phyloP scores from a whole-genome alignment of 2,888 invertebrate species.

The Dendrolimus pini region DNA sequence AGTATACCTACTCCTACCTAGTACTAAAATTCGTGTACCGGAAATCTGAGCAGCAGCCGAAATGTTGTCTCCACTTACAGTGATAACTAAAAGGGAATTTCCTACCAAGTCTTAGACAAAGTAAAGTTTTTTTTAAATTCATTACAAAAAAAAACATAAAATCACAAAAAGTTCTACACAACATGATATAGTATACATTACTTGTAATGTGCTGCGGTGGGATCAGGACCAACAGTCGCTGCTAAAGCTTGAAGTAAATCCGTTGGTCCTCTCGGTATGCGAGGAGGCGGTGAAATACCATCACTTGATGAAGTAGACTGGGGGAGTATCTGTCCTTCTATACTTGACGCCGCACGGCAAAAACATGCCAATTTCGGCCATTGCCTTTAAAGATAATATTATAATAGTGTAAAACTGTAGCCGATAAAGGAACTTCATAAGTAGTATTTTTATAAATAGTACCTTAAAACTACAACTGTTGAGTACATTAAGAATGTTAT shows the following conservation, averaged over 20 bases:
- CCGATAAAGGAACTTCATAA: constrained; percentile 3
- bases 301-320: constrained; percentile 44
- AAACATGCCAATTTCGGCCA: constrained; percentile 49
- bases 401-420: constrained; percentile 10
- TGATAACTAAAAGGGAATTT: too few relatives aligned
- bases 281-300: constrained; percentile 77
- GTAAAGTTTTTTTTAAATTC: too few relatives aligned
- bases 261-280: constrained; percentile 86
- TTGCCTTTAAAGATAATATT: constrained; percentile 34
- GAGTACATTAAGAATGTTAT: constrained; percentile 15
- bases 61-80: too few relatives aligned
- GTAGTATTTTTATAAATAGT: background rate
- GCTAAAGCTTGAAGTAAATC: constrained; percentile 89
- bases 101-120: too few relatives aligned
- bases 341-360: constrained; percentile 44
- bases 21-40: too few relatives aligned
- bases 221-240: constrained; percentile 86
- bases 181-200: constrained; percentile 19
- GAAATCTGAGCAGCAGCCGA: too few relatives aligned
- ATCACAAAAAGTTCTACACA: too few relatives aligned
- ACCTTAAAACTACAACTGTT: constrained; percentile 16
- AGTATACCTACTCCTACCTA: too few relatives aligned
- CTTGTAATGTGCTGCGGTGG: constrained; percentile 92
- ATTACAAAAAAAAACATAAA: too few relatives aligned
- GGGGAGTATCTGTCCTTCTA: constrained; percentile 59